Evolutionary conservation across 2,113 vertebrate genomes (phyloP), one percentile per base, ranked within the genome.

Genomic region (Uria aalge): DNA sequence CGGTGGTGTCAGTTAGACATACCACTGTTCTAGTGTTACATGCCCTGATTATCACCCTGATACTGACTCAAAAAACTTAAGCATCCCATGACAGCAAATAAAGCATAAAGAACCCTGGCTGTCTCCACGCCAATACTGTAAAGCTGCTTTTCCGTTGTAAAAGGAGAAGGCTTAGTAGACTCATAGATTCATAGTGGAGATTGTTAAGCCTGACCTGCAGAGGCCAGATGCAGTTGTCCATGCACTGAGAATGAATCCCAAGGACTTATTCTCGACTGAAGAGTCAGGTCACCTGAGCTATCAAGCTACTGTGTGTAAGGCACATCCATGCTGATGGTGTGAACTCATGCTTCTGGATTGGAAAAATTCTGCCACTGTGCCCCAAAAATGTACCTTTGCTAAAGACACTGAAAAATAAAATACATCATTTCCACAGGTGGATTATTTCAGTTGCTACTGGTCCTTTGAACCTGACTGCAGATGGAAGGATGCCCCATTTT

Each of bases 281-380:
- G 50, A 77, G 15, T 27, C 47, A 43, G 48, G 52, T 76, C 63
- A 72, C 34, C 57, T 45, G 15, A 74, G 55, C 24, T 52, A 56
- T 12, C 22, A 29, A 18, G 29, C 16, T 40, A 45, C 23, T 23
- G 3, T 3, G 3, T 11, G 2, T 73, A 41, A 85, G 29, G 19
- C 66, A 68, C 1, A 1, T 3, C 18, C 50, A 30, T 0, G 4
- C 8, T 55, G 38, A 45, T 23, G n/a, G 52, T 6, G 50, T 63
- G 24, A 85, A 57, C n/a, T 50, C 47, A 9, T 8, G 5, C 26
- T 15, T 82, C 69, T 38, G 20, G 23, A 63, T 2, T 55, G 47
- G 29, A 23, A 74, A 74, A 66, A 81, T 69, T 77, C 34, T 62
- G 30, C 6, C 40, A 43, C 18, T 56, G 1, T 32, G 29, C 1